Evolutionary conservation across 2,113 vertebrate genomes (phyloP).

Genomic region (Ploceus nigricollis): DNA sequence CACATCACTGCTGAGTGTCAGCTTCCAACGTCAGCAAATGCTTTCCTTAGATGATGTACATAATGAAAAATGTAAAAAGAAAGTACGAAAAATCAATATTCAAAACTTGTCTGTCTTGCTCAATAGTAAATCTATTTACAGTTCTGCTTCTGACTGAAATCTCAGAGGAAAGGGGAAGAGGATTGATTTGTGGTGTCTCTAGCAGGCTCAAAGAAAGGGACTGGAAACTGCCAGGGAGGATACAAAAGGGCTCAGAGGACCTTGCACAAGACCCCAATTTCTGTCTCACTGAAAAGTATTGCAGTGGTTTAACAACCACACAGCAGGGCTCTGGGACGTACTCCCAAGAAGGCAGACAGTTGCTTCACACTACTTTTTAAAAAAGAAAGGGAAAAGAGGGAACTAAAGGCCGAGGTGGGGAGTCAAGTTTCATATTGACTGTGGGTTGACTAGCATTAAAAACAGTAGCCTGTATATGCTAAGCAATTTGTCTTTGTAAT

Average conservation of each 20-base stretch:
- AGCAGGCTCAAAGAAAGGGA: not conserved
- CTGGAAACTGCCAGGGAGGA: not conserved
- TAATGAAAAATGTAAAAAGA: not conserved
- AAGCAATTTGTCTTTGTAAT: conserved; percentile 20
- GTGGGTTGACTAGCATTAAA: not conserved
- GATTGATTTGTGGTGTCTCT: not conserved
- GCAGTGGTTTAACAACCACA: not conserved
- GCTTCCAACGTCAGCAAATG: not conserved
- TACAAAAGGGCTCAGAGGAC: not conserved
- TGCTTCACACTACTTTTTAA: not conserved
- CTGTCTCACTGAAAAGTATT: not conserved
- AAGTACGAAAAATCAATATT: conserved; percentile 2
- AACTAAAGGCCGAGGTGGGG: not conserved
- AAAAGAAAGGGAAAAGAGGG: not conserved
- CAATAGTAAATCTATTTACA: not conserved
- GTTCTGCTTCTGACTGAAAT: not conserved
- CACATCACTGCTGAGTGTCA: not conserved
- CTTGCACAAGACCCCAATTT: not conserved
- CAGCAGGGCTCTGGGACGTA: not conserved
- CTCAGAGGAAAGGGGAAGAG: not conserved
- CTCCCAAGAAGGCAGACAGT: not conserved
- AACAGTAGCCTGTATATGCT: not conserved
- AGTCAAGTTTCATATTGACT: conserved; percentile 6
- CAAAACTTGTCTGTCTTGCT: not conserved
- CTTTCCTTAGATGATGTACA: not conserved